Percentiles rank a stretch among this genome's conserved stretches.
phyloP scores from a whole-genome alignment of 2,888 invertebrate species.

The Lymantria dispar region DNA sequence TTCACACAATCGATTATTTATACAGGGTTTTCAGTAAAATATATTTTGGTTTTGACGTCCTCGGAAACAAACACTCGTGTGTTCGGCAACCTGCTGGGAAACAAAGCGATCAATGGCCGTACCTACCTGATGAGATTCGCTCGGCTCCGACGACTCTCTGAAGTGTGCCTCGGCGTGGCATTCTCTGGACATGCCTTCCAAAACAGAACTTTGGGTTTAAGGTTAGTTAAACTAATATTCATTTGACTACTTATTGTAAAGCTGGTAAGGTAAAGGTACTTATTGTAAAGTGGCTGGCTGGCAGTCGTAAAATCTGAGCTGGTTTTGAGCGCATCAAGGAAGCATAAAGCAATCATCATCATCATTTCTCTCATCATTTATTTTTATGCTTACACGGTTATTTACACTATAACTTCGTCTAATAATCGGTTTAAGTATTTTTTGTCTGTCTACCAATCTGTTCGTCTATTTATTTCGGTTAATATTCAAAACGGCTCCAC shows the following conservation, averaged over 20 bases:
- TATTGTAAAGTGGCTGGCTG: no score
- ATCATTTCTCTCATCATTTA: no score
- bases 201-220: conserved; percentile 69
- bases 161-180: conserved; percentile 77
- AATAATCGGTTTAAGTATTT: no score
- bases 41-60: conserved; percentile 70
- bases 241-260: not conserved
- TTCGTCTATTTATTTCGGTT: no score
- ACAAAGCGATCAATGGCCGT: conserved; percentile 56
- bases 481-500: no score
- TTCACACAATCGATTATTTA: not conserved
- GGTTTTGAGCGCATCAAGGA: no score
- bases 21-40: conserved; percentile 75
- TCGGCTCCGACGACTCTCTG: conserved; percentile 63
- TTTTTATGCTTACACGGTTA: no score
- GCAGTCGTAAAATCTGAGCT: no score
- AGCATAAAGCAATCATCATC: no score
- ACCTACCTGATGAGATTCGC: conserved; percentile 68
- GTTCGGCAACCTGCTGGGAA: conserved; percentile 53
- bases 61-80: conserved; percentile 63
- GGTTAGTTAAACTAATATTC: conserved; percentile 36
- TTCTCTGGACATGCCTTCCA: conserved; percentile 78
- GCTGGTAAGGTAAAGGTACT: no score
- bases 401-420: no score
- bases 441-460: no score